Percentiles rank a stretch among this genome's conserved stretches.
phyloP scores from a whole-genome alignment of 2,888 invertebrate species.

The Drosophila anceps region DNA sequence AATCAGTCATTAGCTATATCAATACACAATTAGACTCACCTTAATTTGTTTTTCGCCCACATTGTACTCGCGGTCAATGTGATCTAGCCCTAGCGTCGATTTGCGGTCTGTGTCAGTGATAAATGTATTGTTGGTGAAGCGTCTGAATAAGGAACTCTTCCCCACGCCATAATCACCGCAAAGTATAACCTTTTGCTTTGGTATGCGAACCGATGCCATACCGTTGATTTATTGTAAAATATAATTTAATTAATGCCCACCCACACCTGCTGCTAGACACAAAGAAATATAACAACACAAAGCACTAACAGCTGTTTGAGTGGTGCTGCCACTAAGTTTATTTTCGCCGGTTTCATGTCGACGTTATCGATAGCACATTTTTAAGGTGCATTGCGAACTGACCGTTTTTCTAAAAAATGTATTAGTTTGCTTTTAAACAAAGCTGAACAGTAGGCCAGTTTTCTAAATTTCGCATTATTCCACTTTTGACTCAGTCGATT shows the following conservation, averaged over 20 bases:
- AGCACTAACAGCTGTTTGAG: slow-evolving; percentile 42
- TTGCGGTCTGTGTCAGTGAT: slow-evolving; percentile 92
- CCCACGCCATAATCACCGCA: slow-evolving; percentile 98
- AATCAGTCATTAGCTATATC: neutral
- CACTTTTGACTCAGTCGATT: neutral
- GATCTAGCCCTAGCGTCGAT: slow-evolving; percentile 96
- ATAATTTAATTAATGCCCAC: slow-evolving; percentile 49
- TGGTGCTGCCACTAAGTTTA: slow-evolving; percentile 42
- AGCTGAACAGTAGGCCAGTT: neutral
- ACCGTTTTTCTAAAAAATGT: slow-evolving; percentile 24
- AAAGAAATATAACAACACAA: slow-evolving; percentile 40
- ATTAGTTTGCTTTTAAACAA: neutral
- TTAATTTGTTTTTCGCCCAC: slow-evolving; percentile 89
- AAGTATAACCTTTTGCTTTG: slow-evolving; percentile 95
- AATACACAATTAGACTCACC: slow-evolving; percentile 50
- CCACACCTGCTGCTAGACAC: slow-evolving; percentile 39
- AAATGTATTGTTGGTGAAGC: slow-evolving; percentile 90
- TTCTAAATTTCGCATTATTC: neutral
- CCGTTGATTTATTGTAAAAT: slow-evolving; percentile 26
- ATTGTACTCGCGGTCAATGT: slow-evolving; percentile 92
- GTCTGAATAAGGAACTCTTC: slow-evolving; percentile 96
- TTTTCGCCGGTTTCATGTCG: neutral
- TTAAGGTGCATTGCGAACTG: neutral
- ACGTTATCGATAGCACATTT: slow-evolving; percentile 8
- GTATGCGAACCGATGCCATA: slow-evolving; percentile 93